A percentile compares a stretch with the other conserved stretches of the same genome.
Conservation (phyloP, 2,888 invertebrate species). For the Fragum whitleyi region DNA sequence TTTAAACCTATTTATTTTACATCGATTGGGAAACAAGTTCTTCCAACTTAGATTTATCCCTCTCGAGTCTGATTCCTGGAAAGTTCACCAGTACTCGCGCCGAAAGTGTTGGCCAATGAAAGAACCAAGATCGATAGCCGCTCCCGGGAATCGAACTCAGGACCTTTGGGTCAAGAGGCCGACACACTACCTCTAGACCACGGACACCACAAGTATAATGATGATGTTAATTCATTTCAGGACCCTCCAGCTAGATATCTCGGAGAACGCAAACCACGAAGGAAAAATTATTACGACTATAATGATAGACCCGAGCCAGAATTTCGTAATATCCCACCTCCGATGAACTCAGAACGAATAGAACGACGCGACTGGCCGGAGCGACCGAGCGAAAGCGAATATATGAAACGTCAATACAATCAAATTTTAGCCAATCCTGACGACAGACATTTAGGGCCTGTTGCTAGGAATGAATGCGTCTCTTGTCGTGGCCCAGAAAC, state of each 20-base stretch:
- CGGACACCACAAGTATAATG: too few species aligned
- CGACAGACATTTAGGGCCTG: conserved; percentile 2
- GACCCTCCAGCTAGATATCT: not conserved
- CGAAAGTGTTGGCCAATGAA: too few species aligned
- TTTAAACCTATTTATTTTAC: too few species aligned
- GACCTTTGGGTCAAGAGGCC: too few species aligned
- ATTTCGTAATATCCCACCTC: not conserved
- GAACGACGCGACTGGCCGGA: not conserved
- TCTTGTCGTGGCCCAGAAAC: conserved; percentile 3
- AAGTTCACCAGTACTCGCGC: too few species aligned
- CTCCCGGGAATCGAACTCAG: too few species aligned
- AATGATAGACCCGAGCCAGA: not conserved
- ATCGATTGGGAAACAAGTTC: too few species aligned
- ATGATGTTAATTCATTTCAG: too few species aligned
- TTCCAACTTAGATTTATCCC: too few species aligned
- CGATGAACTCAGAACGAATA: not conserved
- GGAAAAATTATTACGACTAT: not conserved
- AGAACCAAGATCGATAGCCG: too few species aligned
- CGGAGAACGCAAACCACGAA: not conserved
- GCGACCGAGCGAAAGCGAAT: not conserved
- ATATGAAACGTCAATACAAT: conserved; percentile 2
- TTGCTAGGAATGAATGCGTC: conserved; percentile 2
- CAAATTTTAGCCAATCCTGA: conserved; percentile 18
- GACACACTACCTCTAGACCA: too few species aligned
- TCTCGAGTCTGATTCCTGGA: too few species aligned